phyloP scores from a whole-genome alignment of 2,797 vertebrate genomes.

The Pteropus rufus region DNA sequence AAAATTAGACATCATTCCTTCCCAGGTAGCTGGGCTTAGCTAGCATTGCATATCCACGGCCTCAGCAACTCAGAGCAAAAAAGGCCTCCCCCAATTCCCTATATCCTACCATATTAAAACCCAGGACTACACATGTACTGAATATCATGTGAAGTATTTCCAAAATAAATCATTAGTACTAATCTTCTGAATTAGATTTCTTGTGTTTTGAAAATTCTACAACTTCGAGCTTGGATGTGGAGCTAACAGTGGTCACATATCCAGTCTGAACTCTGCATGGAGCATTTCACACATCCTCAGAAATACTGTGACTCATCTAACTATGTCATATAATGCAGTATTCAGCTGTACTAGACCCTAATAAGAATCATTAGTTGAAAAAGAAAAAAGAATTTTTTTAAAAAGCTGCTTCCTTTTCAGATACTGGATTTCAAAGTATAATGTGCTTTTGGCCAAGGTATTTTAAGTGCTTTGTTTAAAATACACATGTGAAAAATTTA shows the following conservation, averaged over 20 bases:
- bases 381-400: neutral
- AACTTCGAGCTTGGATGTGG: neutral
- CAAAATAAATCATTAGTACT: neutral
- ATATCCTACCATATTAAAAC: neutral
- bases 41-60: rapidly evolving
- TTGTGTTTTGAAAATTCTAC: neutral
- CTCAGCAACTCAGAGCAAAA: neutral
- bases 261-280: neutral
- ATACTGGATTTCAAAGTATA: neutral
- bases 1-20: neutral
- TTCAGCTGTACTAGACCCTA: neutral
- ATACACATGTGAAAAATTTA: neutral
- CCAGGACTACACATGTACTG: neutral
- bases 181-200: neutral
- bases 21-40: neutral
- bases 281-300: neutral
- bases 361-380: neutral
- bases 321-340: neutral
- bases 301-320: neutral
- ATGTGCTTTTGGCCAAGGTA: neutral
- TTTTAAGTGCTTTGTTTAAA: neutral
- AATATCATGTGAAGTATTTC: neutral
- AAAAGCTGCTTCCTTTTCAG: neutral
- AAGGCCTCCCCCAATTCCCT: neutral
- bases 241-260: neutral